These are phyloP conservation scores for Spodoptera frugiperda DNA, from an alignment of 1,140 invertebrate species.

Conservation along the genomic window DNA sequence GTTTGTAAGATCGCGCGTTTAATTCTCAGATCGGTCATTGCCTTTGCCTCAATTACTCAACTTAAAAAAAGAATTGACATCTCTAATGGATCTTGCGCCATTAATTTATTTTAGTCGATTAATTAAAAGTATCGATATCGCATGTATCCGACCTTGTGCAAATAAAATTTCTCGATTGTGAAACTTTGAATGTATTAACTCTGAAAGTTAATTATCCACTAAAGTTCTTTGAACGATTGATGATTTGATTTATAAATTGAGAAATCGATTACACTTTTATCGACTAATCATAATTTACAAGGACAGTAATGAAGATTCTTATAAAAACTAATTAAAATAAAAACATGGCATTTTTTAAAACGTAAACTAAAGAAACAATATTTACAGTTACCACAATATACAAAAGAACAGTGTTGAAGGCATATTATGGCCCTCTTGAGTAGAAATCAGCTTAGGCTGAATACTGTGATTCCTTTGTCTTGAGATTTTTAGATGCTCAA, in stretches of 20 bases:
- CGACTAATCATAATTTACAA: not conserved
- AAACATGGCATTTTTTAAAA: slow-evolving; percentile 69
- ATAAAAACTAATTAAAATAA: slow-evolving; percentile 53
- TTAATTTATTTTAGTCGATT: too few species aligned
- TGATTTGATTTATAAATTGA: too few species aligned
- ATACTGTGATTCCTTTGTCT: slow-evolving; percentile 1
- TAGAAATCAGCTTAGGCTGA: slow-evolving; percentile 19
- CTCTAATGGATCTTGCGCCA: not conserved
- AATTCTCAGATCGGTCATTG: slow-evolving; percentile 4
- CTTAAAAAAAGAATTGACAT: slow-evolving; percentile 5
- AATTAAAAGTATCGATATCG: too few species aligned
- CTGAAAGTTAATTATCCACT: too few species aligned
- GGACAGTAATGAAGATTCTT: slow-evolving; percentile 15
- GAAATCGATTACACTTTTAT: too few species aligned
- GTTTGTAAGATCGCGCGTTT: slow-evolving; percentile 4
- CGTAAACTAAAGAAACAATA: slow-evolving; percentile 66
- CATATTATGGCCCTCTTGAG: slow-evolving; percentile 35
- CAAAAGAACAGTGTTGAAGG: slow-evolving; percentile 52
- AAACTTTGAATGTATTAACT: too few species aligned
- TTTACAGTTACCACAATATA: slow-evolving; percentile 72
- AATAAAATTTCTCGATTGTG: too few species aligned
- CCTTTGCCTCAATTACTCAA: not conserved
- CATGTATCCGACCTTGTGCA: too few species aligned
- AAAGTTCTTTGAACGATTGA: too few species aligned
- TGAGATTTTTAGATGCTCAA: not conserved